These are phyloP conservation scores for Dynastes maya DNA, from an alignment of 2,888 invertebrate species.

Conservation along the genomic window DNA sequence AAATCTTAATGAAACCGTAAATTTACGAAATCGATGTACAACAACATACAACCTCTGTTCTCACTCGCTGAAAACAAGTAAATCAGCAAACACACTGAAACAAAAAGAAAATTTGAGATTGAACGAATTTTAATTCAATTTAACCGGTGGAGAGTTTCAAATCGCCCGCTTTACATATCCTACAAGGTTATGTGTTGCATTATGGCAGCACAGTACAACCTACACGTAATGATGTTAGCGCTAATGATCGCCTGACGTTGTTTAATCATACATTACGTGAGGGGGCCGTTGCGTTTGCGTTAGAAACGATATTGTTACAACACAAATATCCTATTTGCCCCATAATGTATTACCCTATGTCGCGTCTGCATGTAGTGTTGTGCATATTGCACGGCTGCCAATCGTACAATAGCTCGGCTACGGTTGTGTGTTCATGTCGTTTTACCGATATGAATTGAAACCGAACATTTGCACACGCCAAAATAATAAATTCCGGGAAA, in stretches of 20 bases:
- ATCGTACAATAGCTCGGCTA: background rate
- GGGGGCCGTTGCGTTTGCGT: conserved; percentile 22
- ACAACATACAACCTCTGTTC: no score
- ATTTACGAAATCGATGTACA: no score
- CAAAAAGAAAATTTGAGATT: no score
- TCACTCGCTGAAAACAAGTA: no score
- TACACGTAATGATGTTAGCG: conserved; percentile 13
- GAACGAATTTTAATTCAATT: no score
- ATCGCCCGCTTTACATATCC: no score
- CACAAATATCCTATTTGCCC: conserved; percentile 40
- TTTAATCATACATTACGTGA: conserved; percentile 33
- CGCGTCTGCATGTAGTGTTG: background rate
- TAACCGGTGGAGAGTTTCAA: no score
- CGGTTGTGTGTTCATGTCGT: background rate
- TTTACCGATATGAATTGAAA: conserved; percentile 16
- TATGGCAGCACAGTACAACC: background rate
- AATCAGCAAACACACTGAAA: no score
- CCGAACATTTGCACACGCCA: background rate
- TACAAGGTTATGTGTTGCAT: no score
- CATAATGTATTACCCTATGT: conserved; percentile 13
- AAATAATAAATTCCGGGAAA: conserved; percentile 22
- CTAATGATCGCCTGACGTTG: conserved; percentile 40
- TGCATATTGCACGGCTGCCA: background rate
- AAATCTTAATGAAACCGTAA: no score
- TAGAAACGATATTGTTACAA: conserved; percentile 36